Conservation (phyloP, 2,113 vertebrate species). For the Cepphus grylle region DNA sequence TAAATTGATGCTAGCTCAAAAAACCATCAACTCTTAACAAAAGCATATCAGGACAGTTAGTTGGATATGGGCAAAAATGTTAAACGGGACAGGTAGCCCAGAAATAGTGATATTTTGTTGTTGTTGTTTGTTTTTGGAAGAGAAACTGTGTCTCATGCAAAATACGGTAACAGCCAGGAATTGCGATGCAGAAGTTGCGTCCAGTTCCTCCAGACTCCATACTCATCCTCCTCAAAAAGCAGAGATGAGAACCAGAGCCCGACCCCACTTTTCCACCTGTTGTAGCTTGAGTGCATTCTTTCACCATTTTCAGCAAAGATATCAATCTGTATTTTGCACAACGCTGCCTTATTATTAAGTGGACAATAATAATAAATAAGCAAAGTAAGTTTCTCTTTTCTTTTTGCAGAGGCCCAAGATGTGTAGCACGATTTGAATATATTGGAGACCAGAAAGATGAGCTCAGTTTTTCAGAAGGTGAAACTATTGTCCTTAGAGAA, state of each 20-base stretch:
- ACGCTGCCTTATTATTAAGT: not conserved
- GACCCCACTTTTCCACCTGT: not conserved
- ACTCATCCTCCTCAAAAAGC: not conserved
- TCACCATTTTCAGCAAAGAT: not conserved
- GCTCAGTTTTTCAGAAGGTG: constrained; percentile 89
- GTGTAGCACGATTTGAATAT: constrained; percentile 89
- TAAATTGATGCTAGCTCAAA: not conserved
- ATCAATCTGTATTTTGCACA: not conserved
- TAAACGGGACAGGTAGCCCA: not conserved
- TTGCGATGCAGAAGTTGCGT: not conserved
- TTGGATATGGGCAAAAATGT: not conserved
- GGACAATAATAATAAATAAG: not conserved
- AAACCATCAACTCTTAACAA: not conserved
- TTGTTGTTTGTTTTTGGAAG: not conserved
- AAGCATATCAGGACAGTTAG: not conserved
- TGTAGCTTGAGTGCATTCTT: not conserved
- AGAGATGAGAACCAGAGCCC: not conserved
- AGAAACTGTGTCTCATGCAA: not conserved
- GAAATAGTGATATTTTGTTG: not conserved
- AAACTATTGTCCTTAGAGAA: constrained; percentile 85
- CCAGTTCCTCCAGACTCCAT: not conserved
- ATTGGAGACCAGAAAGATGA: constrained; percentile 88
- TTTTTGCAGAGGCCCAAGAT: constrained; percentile 82
- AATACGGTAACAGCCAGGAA: not conserved
- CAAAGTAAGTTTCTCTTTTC: not conserved